A percentile compares a stretch with the other conserved stretches of the same genome.
Conservation (phyloP, 92 coral and sea anemone species). For the Virgularia gustaviana region DNA sequence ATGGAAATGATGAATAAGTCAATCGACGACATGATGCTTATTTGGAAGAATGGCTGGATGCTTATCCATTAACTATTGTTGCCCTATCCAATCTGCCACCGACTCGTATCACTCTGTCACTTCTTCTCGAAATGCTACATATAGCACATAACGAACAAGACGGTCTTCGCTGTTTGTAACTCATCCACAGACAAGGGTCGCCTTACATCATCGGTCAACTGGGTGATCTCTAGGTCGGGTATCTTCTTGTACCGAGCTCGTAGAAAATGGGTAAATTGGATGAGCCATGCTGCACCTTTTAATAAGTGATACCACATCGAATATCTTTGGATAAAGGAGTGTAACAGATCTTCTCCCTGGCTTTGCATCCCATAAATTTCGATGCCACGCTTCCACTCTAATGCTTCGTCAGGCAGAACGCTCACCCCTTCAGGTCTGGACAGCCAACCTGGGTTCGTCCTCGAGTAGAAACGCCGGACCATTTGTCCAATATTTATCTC, state of each 20-base stretch:
- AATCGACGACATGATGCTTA: background rate
- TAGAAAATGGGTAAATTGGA: background rate
- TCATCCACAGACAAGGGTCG: no score
- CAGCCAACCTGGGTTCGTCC: background rate
- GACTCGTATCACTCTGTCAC: no score
- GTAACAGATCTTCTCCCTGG: background rate
- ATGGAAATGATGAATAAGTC: background rate
- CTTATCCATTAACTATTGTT: background rate
- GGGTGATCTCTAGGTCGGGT: no score
- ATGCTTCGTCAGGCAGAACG: background rate
- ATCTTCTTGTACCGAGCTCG: no score
- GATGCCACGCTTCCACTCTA: constrained; percentile 13
- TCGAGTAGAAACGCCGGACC: constrained; percentile 14
- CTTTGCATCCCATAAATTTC: constrained; percentile 1
- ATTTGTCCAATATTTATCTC: constrained; percentile 16
- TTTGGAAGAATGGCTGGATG: background rate
- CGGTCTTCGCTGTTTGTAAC: no score
- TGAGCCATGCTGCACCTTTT: background rate
- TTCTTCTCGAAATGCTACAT: no score
- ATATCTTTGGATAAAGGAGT: constrained; percentile 1
- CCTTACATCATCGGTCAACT: no score
- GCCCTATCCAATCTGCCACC: background rate
- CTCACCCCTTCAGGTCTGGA: background rate
- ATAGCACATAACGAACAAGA: no score
- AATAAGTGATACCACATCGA: background rate